Evolutionary conservation across 1,140 invertebrate genomes (phyloP), one percentile per base, ranked within the genome.

Genomic region (Ectropis grisescens): DNA sequence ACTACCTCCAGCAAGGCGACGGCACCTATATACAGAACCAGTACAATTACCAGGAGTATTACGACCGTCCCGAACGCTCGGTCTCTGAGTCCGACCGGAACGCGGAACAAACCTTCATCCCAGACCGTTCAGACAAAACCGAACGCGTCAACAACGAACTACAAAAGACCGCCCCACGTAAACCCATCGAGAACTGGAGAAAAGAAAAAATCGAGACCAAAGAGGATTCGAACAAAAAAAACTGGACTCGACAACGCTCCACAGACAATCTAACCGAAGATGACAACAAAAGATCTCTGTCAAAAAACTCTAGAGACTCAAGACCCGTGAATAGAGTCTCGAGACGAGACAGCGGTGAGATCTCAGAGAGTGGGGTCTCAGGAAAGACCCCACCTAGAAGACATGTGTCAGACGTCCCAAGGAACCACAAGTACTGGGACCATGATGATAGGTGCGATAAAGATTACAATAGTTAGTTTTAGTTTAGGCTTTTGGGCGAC

Each of bases 361-460:
- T 23, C 9, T 30, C 29, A 10, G 47, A 60, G 11, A 31, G 36
- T 24, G 19, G 33, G n/a, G 23, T 36, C 0, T 31, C 39, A 2
- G 11, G 14, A 6, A 69, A 66, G 29, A 53, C 58, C 1, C 55
- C 56, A 80, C 50, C 75, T 75, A 48, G 67, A 14, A 51, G 74
- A 29, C 72, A 82, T 29, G 70, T 76, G 1, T 66, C 68, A 1
- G 81, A 83, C 10, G 75, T 80, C 1, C 78, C 79, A 0, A 55
- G 78, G 28, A 81, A 66, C 31, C 58, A 76, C 5, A 82, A 80
- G 30, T 83, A 83, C 16, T 83, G 81, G 81, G 79, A 80, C 37
- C 81, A 83, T 25, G 81, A 83, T 27, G 79, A 83, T 28, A 36
- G 81, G n/a, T 82, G 75, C 50, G 79, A 82, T 34, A 79, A 69